Percentiles rank a stretch among this genome's conserved stretches.
These are phyloP conservation scores for Capitulum mitella DNA, from an alignment of 2,888 invertebrate species.

Conservation along the genomic window DNA sequence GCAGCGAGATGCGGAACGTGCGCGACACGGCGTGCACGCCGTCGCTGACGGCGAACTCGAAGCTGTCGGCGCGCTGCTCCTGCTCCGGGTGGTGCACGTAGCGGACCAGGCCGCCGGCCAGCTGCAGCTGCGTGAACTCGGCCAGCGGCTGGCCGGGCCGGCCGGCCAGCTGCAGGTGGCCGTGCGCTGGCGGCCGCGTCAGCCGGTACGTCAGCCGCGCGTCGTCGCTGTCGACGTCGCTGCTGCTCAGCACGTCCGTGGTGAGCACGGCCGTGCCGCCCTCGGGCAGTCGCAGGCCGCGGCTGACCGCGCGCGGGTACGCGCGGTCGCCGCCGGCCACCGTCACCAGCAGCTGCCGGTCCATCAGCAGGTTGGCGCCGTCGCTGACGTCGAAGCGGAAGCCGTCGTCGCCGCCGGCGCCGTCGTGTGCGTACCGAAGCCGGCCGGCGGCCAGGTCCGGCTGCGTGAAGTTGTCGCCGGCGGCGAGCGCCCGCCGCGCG, in stretches of 20 bases:
- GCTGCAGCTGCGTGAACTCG: constrained; percentile 42
- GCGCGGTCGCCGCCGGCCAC: constrained; percentile 42
- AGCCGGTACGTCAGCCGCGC: constrained; percentile 41
- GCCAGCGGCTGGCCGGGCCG: constrained; percentile 40
- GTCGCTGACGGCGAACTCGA: constrained; percentile 45
- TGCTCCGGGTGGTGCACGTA: constrained; percentile 42
- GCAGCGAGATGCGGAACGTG: constrained; percentile 43
- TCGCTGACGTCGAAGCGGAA: constrained; percentile 45
- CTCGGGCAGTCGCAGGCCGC: constrained; percentile 43
- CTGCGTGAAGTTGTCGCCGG: constrained; percentile 43
- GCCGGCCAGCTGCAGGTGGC: constrained; percentile 42
- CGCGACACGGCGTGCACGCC: constrained; percentile 41
- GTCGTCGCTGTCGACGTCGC: constrained; percentile 42
- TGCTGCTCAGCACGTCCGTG: constrained; percentile 42
- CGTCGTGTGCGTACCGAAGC: constrained; percentile 43
- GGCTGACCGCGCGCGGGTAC: constrained; percentile 42
- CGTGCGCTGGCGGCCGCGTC: constrained; percentile 42
- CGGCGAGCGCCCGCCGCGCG: constrained; percentile 37
- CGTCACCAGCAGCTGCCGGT: constrained; percentile 43
- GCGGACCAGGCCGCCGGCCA: constrained; percentile 43
- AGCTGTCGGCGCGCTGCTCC: constrained; percentile 44
- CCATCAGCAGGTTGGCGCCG: constrained; percentile 42
- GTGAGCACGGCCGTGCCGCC: constrained; percentile 42
- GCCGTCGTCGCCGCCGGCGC: constrained; percentile 41
- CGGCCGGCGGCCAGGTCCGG: constrained; percentile 41